Evolutionary conservation across 2,888 invertebrate species (phyloP), one percentile per base, ranked within the genome.

Genomic region (Stenodema calcarata): DNA sequence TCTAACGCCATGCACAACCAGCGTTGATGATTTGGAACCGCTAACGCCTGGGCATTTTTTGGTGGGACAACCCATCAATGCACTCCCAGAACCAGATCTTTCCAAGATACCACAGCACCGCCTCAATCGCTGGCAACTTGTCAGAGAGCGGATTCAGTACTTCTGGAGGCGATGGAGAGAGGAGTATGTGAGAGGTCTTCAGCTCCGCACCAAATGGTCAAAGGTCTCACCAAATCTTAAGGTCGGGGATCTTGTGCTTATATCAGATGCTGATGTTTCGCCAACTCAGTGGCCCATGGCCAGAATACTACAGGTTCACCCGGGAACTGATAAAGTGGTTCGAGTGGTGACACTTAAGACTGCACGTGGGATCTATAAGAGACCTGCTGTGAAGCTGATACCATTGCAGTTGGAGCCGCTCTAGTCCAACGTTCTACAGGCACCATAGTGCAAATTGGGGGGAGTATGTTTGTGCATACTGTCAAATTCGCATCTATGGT

Each of bases 51-150:
- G n/a, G n/a, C n/a, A n/a, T n/a, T n/a, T n/a, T n/a, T n/a, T n/a
- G n/a, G n/a, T n/a, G n/a, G n/a, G n/a, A n/a, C n/a, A n/a, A n/a
- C n/a, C n/a, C n/a, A n/a, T n/a, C n/a, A n/a, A n/a, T n/a, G n/a
- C n/a, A n/a, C n/a, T n/a, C 0, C 90, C 90, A 12, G 89, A 89
- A 41, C 89, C 89, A 3, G 62, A 87, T 9, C 30, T 90, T 0
- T 9, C 35, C 0, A 87, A 90, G 0, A 9, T 30, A 0, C 81
- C 88, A 0, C 18, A 50, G 0, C 85, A 88, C 23, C 88, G 89
- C 1, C 87, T 90, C 0, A 80, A 86, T 2, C 87, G 89, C 23
- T 91, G 90, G 90, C 89, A 90, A 85, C 84, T 87, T 9, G 54
- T 89, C 7, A 89, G 90, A 75, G 87, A 87, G 88, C 50, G 50